phyloP scores from a whole-genome alignment of 2,888 invertebrate genomes.

The Synanthedon tipuliformis region DNA sequence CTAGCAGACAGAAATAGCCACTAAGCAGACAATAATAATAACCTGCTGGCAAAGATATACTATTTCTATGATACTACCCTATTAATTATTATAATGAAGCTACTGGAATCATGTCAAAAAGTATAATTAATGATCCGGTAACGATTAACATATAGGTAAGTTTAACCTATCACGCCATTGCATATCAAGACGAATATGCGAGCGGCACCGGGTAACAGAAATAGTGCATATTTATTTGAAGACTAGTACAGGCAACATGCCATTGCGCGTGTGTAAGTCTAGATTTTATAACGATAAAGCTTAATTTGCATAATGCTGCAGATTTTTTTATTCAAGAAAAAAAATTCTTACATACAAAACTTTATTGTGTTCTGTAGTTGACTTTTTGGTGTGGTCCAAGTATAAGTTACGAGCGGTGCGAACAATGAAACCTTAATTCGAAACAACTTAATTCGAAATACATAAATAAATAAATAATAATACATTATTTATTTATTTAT shows the following conservation, averaged over 20 bases:
- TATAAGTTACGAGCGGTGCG: constrained; percentile 4
- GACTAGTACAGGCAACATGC: constrained; percentile 25
- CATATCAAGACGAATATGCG: not conserved
- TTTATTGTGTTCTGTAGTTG: constrained; percentile 30
- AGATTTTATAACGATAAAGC: constrained; percentile 39
- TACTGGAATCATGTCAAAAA: too few relatives aligned
- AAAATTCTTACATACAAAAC: constrained; percentile 34
- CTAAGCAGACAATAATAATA: too few relatives aligned
- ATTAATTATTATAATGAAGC: too few relatives aligned
- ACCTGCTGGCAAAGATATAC: too few relatives aligned
- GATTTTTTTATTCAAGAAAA: constrained; percentile 49
- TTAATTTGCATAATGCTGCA: constrained; percentile 62
- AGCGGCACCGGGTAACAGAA: not conserved
- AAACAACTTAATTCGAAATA: too few relatives aligned
- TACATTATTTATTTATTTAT: too few relatives aligned
- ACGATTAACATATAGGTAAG: not conserved
- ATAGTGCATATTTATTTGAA: not conserved
- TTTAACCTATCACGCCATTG: not conserved
- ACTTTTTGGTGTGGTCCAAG: constrained; percentile 15
- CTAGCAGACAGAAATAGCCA: too few relatives aligned
- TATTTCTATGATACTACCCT: too few relatives aligned
- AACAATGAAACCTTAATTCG: too few relatives aligned
- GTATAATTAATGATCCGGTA: too few relatives aligned
- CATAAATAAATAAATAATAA: too few relatives aligned
- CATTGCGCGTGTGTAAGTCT: constrained; percentile 37